Evolutionary conservation across 2,888 invertebrate species (phyloP).

Genomic region (Orthosia cruda): DNA sequence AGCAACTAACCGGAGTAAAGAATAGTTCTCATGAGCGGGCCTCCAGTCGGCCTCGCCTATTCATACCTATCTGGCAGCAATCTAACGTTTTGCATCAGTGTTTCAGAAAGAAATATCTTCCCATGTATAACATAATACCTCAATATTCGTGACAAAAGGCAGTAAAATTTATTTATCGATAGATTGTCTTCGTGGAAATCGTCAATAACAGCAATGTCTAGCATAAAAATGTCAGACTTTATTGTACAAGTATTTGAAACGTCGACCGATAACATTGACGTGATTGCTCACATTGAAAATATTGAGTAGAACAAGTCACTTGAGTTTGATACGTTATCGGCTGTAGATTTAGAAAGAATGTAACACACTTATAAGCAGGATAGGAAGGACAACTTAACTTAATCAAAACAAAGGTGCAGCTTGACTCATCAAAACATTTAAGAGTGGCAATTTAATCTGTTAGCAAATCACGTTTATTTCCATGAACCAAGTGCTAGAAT

Average conservation of each 20-base stretch:
- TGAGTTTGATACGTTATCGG: constrained; percentile 71
- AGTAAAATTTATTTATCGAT: constrained; percentile 46
- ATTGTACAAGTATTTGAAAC: constrained; percentile 60
- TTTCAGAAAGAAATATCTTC: constrained; percentile 57
- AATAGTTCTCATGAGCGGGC: constrained; percentile 83
- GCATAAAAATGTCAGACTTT: constrained; percentile 45
- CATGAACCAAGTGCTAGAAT: background rate
- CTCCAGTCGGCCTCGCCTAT: constrained; percentile 73
- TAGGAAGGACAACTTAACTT: constrained; percentile 18
- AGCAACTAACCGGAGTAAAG: constrained; percentile 77
- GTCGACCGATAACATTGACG: constrained; percentile 69
- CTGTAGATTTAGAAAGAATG: constrained; percentile 61
- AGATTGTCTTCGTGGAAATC: constrained; percentile 43
- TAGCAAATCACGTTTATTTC: constrained; percentile 17
- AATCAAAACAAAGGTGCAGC: constrained; percentile 24
- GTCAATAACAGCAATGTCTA: constrained; percentile 40
- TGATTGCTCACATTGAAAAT: constrained; percentile 68
- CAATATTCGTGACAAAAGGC: constrained; percentile 37
- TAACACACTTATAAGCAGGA: constrained; percentile 44
- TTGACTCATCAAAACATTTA: constrained; percentile 32
- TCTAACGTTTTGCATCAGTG: constrained; percentile 50
- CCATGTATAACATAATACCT: constrained; percentile 40
- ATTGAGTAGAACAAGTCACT: constrained; percentile 63
- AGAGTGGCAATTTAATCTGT: constrained; percentile 17
- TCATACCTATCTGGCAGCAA: constrained; percentile 52